Base-by-base conservation (phyloP, 2,797 vertebrate genomes). In the Tenualosa ilisha region DNA sequence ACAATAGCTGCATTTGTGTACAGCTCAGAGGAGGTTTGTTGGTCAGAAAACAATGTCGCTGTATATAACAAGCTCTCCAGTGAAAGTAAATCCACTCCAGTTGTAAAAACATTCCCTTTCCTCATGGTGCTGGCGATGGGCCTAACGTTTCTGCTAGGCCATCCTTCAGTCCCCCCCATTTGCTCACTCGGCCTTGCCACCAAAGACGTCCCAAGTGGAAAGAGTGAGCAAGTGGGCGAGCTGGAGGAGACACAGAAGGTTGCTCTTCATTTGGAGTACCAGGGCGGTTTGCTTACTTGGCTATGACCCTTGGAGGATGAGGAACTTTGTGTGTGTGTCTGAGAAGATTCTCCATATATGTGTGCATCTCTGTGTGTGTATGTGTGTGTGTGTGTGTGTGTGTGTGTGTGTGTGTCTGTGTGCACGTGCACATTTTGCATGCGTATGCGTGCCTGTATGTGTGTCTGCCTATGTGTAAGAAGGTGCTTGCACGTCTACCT, bases 21-120 rank as follows among this genome's bases (percentile, higher is more conserved):
- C 72, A 22, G 20, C 72, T 79, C 81, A 59, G 54, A 87, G 61
- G 65, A 82, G 81, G 82, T 59, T 89, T 37, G 84, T 83, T 87
- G 85, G 84, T 86, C 72, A 54, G 83, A 86, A 88, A 88, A 87
- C 86, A 89, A 87, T 87, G 85, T 82, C 59, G 79, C 86, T 87
- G 86, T 87, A 84, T 86, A 86, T 85, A 82, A 89, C 88, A 85
- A 87, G 85, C 82, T 40, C 81, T 88, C 85, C 50, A 84, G 86
- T 83, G 84, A 46, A 72, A 65, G 56, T 86, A 89, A 90, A 90
- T 88, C 82, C 82, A 79, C 85, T 86, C 86, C 89, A 90, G 88
- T 90, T 90, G 89, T 88, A 51, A 88, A 90, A 90, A 90, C 87
- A 89, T 85, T 86, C 85, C 88, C 87, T 86, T 43, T 84, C 65